Base-by-base conservation (phyloP, 2,888 invertebrate species). In the Eubasilissa splendida region DNA sequence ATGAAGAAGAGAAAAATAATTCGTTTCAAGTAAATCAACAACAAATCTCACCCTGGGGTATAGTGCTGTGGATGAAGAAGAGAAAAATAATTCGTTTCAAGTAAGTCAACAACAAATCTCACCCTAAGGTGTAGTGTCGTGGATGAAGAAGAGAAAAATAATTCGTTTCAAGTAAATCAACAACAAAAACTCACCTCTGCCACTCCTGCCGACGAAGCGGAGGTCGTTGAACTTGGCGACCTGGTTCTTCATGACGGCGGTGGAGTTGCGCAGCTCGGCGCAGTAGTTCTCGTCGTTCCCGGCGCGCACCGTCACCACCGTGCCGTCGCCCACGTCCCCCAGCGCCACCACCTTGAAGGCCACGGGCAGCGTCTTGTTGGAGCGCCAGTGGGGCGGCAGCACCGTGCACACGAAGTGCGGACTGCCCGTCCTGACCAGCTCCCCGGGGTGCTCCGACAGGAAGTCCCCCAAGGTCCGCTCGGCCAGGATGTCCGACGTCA, bases 141-240 rank as follows among this genome's bases (percentile, higher is more conserved):
- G 22, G 22, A 22, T 22, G 22, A 22, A 22, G 22, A 22, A 22
- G 22, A 22, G 22, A 4, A 42, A 7, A 42, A 42, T 7, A 7
- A 42, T 42, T 42, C 4, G 63, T 60, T 9, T 14, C n/a, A 71
- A 76, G 74, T 56, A 79, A 50, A 56, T 50, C 14, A n/a, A 33
- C 42, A 31, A 0, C 9, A 42, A 42, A 2, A 7, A 91, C 94
- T 95, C 91, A 99, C 99, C 99, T 94, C 99, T 93, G 86, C 99
- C 99, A 88, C 98, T 98, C 88, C 99, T 93, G 85, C 99, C 99
- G 86, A 99, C 98, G 92, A 99, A 99, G 88, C 99, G 93, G 86
- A 99, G 92, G 91, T 99, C 99, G 89, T 98, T 98, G 91, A 99
- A 99, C 91, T 98, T 98, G 85, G 99, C 99, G 86, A 99, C 97